Base-by-base conservation (phyloP, 2,888 invertebrate species). In the Leptopilina drosophilae region DNA sequence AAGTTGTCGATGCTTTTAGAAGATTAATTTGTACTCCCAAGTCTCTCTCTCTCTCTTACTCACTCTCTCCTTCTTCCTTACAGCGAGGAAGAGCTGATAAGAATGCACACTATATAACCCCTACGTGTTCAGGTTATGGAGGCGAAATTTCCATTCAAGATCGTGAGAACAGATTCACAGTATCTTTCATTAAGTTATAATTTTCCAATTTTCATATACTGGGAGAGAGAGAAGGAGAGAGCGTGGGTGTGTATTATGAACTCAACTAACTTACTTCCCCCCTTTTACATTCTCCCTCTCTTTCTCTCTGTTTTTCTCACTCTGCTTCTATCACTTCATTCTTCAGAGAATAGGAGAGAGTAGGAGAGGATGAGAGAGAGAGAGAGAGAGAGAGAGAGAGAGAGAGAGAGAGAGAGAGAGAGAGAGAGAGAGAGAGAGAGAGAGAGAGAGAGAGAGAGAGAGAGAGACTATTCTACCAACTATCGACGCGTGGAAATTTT, bases 1-100 rank as follows among this genome's bases (percentile, higher is more conserved):
- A 73, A 73, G 73, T 73, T 73, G 73, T 73, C 73, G 73, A 73
- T 73, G 73, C 73, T 73, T 73, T 73, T 73, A 73, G 73, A 73
- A 73, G 73, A 73, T 73, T 73, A 73, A 73, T 73, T 73, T 73
- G 73, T 73, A 73, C 73, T 73, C 56, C 73, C 2, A n/a, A 73
- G 56, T 33, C 33, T 33, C 33, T 33, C 33, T 33, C 33, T 33
- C 33, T 33, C 33, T 33, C 33, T 33, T 3, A 2, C 33, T 33
- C 33, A 0, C 33, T 33, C 73, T 73, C 73, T 73, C 26, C 69
- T 73, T 56, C 56, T 26, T 73, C n/a, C 42, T 42, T 49, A 12
- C 49, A 49, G 49, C 49, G 12, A 56, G 20, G 12, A 49, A 73
- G 56, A 73, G 49, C 73, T 73, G 73, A 73, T 73, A 73, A 73